phyloP scores from a whole-genome alignment of 2,113 vertebrate genomes.

The Myrmecophaga tridactyla region DNA sequence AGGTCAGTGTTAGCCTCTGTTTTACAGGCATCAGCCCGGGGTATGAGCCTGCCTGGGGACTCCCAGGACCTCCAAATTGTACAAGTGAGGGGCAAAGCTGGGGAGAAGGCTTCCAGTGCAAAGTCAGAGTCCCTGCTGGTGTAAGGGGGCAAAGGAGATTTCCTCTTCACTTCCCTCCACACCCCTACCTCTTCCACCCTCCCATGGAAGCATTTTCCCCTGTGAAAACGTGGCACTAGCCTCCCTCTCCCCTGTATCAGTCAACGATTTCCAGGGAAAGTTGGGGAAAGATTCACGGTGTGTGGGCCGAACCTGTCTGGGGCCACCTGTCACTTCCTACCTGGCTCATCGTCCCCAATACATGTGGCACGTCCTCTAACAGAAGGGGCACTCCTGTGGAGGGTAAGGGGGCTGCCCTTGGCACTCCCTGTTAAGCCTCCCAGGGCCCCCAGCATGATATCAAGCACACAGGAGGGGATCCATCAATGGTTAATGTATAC shows the following conservation, averaged over 20 bases:
- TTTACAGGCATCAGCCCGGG: not conserved
- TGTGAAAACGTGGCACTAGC: not conserved
- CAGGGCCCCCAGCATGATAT: not conserved
- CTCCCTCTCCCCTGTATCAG: not conserved
- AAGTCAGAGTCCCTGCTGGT: not conserved
- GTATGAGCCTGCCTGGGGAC: too few relatives aligned
- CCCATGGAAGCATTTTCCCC: not conserved
- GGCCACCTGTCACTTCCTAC: not conserved
- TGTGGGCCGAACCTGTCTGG: not conserved
- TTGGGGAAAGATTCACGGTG: not conserved
- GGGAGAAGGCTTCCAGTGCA: not conserved
- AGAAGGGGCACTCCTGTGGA: too few relatives aligned
- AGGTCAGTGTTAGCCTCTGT: conserved; percentile 58
- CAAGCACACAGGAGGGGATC: not conserved
- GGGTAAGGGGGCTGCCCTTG: too few relatives aligned
- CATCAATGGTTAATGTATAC: not conserved
- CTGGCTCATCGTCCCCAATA: not conserved
- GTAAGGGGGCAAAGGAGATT: not conserved
- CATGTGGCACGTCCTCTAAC: too few relatives aligned
- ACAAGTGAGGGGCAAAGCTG: not conserved
- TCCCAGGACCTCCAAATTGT: not conserved
- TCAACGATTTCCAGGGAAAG: not conserved
- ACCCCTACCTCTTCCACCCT: not conserved
- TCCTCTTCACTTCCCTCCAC: not conserved
- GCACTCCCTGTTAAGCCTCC: not conserved